Percentiles rank a stretch among this genome's conserved stretches.
Evolutionary conservation across 2,888 invertebrate species (phyloP).

Genomic region (Brachypterus glaber): DNA sequence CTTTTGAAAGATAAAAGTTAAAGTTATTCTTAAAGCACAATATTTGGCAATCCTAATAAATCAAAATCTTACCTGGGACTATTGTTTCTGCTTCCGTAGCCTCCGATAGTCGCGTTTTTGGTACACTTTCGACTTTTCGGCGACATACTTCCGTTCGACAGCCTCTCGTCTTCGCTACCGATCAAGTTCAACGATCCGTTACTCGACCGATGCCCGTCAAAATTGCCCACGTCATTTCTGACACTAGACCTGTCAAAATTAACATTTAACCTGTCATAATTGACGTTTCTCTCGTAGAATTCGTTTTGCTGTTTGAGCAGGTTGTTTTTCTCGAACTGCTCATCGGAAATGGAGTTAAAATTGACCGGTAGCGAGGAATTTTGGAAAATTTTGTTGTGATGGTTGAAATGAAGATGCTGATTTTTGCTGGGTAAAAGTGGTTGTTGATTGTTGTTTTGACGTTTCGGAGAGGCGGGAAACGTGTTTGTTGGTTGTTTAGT

Average conservation of each 20-base stretch:
- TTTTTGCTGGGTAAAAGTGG: constrained; percentile 29
- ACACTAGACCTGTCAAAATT: constrained; percentile 35
- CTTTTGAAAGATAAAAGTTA: too few relatives aligned
- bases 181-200: constrained; percentile 44
- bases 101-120: constrained; percentile 34
- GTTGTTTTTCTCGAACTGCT: constrained; percentile 34
- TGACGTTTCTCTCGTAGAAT: constrained; percentile 40
- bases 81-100: constrained; percentile 48
- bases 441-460: constrained; percentile 33
- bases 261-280: constrained; percentile 34
- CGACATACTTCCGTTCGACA: constrained; percentile 47
- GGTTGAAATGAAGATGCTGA: constrained; percentile 35
- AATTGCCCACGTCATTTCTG: constrained; percentile 23
- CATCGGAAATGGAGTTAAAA: constrained; percentile 38
- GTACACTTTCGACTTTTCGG: constrained; percentile 40
- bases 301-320: constrained; percentile 36
- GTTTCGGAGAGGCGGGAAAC: constrained; percentile 37
- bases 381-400: constrained; percentile 39
- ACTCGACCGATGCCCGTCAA: constrained; percentile 44
- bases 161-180: constrained; percentile 48
- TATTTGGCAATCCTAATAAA: too few relatives aligned
- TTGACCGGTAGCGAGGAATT: constrained; percentile 40
- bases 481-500: constrained; percentile 30
- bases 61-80: constrained; percentile 50
- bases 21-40: too few relatives aligned